Evolutionary conservation across 2,888 invertebrate genomes (phyloP).

Genomic region (Campoletis raptor): DNA sequence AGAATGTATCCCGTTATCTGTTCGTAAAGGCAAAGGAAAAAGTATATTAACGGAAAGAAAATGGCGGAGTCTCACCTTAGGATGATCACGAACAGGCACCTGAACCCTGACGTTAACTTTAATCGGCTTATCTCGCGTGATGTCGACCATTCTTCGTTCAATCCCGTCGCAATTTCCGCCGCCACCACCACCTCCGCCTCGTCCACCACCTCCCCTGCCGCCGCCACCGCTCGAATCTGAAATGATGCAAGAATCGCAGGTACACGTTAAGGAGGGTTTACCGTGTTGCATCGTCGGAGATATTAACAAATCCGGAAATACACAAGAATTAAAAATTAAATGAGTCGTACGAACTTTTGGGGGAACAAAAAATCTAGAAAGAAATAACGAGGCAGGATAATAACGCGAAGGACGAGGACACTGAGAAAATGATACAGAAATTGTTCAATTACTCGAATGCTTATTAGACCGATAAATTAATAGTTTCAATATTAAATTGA

Average conservation of each 20-base stretch:
- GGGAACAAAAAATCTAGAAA: background rate
- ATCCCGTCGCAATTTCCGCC: conserved; percentile 79
- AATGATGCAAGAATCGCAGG: conserved; percentile 67
- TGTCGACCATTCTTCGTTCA: conserved; percentile 92
- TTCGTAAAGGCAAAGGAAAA: no score
- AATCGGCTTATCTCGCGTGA: conserved; percentile 94
- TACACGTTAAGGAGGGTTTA: background rate
- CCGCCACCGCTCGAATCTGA: conserved; percentile 77
- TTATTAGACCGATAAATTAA: background rate
- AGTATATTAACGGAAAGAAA: conserved; percentile 25
- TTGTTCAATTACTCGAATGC: background rate
- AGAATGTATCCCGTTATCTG: background rate
- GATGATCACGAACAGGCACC: conserved; percentile 94
- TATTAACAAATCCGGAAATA: conserved; percentile 57
- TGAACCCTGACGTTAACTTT: conserved; percentile 94
- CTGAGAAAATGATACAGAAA: background rate
- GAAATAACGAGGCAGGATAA: background rate
- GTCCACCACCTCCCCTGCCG: conserved; percentile 71
- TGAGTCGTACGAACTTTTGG: background rate
- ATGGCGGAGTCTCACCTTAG: conserved; percentile 88
- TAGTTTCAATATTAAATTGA: background rate
- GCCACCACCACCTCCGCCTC: conserved; percentile 74
- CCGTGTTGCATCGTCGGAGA: conserved; percentile 53
- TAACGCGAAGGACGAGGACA: background rate
- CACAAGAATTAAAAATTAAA: background rate